These are phyloP conservation scores for Phaethon lepturus DNA, from an alignment of 2,113 vertebrate genomes.

Conservation along the genomic window DNA sequence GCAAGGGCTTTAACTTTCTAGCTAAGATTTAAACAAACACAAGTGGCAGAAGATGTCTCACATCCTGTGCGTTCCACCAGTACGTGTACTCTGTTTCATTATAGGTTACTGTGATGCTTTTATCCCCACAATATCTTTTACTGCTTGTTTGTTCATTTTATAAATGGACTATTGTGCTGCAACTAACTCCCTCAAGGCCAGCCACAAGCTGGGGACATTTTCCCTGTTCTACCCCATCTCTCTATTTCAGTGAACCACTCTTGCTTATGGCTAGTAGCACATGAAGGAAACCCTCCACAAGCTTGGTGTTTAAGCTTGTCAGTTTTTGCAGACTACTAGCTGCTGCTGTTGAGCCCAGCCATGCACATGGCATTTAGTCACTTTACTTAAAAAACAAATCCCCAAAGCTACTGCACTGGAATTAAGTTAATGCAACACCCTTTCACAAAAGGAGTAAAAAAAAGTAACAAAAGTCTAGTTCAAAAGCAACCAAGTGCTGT, in stretches of 20 bases:
- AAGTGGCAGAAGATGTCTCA: slow-evolving; percentile 27
- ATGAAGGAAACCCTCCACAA: background rate
- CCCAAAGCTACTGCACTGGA: background rate
- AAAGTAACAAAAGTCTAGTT: background rate
- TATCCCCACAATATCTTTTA: background rate
- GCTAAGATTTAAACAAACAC: slow-evolving; percentile 40
- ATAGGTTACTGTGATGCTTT: slow-evolving; percentile 17
- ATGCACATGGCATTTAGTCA: background rate
- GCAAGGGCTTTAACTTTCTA: background rate
- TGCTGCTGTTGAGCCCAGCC: background rate
- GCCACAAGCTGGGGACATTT: background rate
- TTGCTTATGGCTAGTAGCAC: background rate
- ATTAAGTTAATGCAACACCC: background rate
- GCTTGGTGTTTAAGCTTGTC: background rate
- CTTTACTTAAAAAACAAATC: background rate
- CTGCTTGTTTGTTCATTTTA: slow-evolving; percentile 19
- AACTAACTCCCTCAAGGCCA: background rate
- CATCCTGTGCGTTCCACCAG: background rate
- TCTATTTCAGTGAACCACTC: background rate
- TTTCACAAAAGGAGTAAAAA: background rate
- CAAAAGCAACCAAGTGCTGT: slow-evolving; percentile 1
- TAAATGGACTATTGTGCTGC: slow-evolving; percentile 15
- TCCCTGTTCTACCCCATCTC: background rate
- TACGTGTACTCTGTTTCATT: background rate
- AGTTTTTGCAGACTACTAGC: background rate